Evolutionary conservation across 2,113 vertebrate species (phyloP), one percentile per base, ranked within the genome.

Genomic region (Brachypteracias leptosomus): DNA sequence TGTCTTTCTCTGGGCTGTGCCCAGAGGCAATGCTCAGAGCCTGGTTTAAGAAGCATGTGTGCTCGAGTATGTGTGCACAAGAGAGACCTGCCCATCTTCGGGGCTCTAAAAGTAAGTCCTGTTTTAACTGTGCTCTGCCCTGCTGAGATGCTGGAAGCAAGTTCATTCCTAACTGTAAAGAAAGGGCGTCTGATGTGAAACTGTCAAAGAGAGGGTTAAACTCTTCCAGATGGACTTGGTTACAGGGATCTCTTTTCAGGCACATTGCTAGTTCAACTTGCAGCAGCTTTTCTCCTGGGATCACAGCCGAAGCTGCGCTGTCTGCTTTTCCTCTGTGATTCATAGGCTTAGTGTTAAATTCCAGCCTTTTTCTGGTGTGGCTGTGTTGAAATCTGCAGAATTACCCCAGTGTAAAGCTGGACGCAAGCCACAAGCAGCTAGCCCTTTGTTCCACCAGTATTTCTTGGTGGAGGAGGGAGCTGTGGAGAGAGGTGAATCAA

Each of bases 351-450:
- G 90, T 3, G 5, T 78, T 93, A 85, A 90, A 94, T 93, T 95
- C 92, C 93, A 78, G 59, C 28, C 49, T 92, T 81, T 93, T 90
- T 90, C 93, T 96, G 90, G 88, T 65, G 83, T 90, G 89, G 86
- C 86, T 92, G 44, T 95, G 95, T 93, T 96, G 93, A 96, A 97
- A 96, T 96, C 80, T 87, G 73, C 77, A 80, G 93, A 93, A 89
- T 89, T 94, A 94, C 79, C 94, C 85, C 63, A 86, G 47, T 83
- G 79, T 93, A 74, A n/a, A 88, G 74, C 79, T 93, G 73, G 90
- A 92, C 0, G 0, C 1, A 28, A 75, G 86, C 86, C 90, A 57
- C 49, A 61, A 54, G 76, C 68, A 88, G 72, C 26, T 36, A 79
- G 66, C 63, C 68, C 76, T 75, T 93, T 96, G 86, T 93, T 95